A percentile compares a stretch with the other conserved stretches of the same genome.
phyloP scores from a whole-genome alignment of 2,888 invertebrate species.

The Agrochola circellaris region DNA sequence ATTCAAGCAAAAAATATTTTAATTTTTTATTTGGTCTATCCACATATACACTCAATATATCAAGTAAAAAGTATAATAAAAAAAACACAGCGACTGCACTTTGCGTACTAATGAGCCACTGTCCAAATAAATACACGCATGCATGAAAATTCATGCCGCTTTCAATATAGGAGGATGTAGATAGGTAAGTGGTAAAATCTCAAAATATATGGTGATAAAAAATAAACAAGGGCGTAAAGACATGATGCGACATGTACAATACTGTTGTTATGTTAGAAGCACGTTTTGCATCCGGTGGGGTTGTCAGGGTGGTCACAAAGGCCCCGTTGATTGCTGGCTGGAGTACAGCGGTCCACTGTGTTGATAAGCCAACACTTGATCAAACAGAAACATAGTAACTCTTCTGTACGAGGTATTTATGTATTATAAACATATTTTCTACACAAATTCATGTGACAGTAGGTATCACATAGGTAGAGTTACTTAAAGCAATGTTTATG shows the following conservation, averaged over 20 bases:
- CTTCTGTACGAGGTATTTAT: slow-evolving; percentile 56
- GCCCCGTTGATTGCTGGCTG: slow-evolving; percentile 74
- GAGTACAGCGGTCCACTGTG: slow-evolving; percentile 76
- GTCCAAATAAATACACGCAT: background rate
- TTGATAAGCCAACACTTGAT: slow-evolving; percentile 87
- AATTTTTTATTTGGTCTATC: background rate
- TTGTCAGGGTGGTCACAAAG: slow-evolving; percentile 78
- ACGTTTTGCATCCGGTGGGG: slow-evolving; percentile 80
- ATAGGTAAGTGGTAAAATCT: background rate
- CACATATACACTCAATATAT: background rate
- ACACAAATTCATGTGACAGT: slow-evolving; percentile 17
- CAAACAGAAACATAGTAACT: slow-evolving; percentile 79
- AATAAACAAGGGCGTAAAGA: slow-evolving; percentile 45
- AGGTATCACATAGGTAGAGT: background rate
- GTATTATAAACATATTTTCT: slow-evolving; percentile 30
- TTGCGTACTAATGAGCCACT: background rate
- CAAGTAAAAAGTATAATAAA: background rate
- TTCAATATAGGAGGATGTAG: background rate
- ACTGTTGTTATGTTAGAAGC: slow-evolving; percentile 66
- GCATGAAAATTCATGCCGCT: background rate
- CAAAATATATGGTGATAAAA: slow-evolving; percentile 1
- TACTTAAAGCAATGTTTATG: background rate
- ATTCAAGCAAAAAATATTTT: background rate
- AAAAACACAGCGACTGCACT: background rate
- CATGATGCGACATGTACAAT: slow-evolving; percentile 58